phyloP scores from a whole-genome alignment of 2,797 vertebrate genomes.

The Chelmon rostratus region DNA sequence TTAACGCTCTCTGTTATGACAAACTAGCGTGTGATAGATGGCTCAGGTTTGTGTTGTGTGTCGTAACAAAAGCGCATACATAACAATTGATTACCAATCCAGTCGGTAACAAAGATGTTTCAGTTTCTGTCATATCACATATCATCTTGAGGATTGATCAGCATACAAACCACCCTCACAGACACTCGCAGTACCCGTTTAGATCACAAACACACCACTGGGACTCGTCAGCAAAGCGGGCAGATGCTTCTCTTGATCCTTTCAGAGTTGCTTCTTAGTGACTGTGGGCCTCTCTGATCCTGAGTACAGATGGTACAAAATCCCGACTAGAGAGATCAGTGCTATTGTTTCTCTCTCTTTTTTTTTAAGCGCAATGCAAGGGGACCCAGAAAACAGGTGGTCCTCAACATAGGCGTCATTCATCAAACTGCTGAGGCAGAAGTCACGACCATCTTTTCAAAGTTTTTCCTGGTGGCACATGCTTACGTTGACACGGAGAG shows the following conservation, averaged over 20 bases:
- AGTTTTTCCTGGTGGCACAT: background rate
- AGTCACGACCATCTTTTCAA: slow-evolving; percentile 2
- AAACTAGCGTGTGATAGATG: slow-evolving; percentile 47
- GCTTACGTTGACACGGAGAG: slow-evolving; percentile 9
- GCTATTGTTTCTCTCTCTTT: slow-evolving; percentile 69
- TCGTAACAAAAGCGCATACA: slow-evolving; percentile 65
- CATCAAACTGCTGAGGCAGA: slow-evolving; percentile 43
- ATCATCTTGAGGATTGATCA: slow-evolving; percentile 59
- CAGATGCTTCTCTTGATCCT: slow-evolving; percentile 67
- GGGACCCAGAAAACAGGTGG: slow-evolving; percentile 64
- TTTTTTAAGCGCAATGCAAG: slow-evolving; percentile 36
- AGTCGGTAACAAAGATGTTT: slow-evolving; percentile 44
- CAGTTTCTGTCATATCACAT: slow-evolving; percentile 31
- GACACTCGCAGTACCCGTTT: slow-evolving; percentile 29
- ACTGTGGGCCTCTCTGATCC: slow-evolving; percentile 50
- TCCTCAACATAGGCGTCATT: slow-evolving; percentile 57
- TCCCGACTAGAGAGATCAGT: slow-evolving; percentile 59
- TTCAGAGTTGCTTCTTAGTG: slow-evolving; percentile 39
- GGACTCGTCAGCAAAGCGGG: slow-evolving; percentile 18
- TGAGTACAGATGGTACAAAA: slow-evolving; percentile 76
- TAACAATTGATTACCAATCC: slow-evolving; percentile 71
- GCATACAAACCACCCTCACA: slow-evolving; percentile 19
- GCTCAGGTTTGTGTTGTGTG: slow-evolving; percentile 29
- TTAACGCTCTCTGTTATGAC: slow-evolving; percentile 57
- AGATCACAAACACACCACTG: slow-evolving; percentile 46